Percentiles rank a stretch among this genome's conserved stretches.
Evolutionary conservation across 2,888 invertebrate genomes (phyloP).

Genomic region (Rhogogaster chlorosoma): DNA sequence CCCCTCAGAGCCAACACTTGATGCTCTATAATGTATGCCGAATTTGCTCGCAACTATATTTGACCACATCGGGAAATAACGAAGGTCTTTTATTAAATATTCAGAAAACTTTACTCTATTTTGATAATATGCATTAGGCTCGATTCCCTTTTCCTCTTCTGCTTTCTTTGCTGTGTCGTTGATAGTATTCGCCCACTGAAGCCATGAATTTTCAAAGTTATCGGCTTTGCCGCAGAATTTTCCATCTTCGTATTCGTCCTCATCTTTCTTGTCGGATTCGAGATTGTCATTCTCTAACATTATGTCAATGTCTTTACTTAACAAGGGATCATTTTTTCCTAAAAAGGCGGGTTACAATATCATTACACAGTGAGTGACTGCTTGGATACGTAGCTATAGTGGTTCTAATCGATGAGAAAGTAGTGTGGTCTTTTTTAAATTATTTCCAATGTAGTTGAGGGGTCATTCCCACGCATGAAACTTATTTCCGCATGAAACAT

Average conservation of each 20-base stretch:
- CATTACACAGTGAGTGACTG: background rate
- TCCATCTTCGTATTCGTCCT: background rate
- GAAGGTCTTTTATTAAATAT: background rate
- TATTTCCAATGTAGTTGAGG: background rate
- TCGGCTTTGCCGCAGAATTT: background rate
- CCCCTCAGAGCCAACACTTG: background rate
- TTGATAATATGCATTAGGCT: constrained; percentile 14
- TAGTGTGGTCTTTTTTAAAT: background rate
- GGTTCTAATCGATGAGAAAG: background rate
- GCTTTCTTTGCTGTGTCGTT: background rate
- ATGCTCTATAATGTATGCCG: background rate
- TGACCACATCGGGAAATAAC: constrained; percentile 17
- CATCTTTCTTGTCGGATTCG: background rate
- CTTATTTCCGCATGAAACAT: background rate
- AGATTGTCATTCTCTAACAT: background rate
- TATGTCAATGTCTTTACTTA: background rate
- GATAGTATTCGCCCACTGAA: background rate
- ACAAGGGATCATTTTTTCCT: background rate
- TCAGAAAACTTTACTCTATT: background rate
- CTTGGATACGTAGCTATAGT: background rate
- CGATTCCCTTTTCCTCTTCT: background rate
- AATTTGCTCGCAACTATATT: background rate
- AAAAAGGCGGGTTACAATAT: background rate
- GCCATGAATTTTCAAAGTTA: background rate
- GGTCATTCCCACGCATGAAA: background rate